phyloP scores from a whole-genome alignment of 2,797 vertebrate species.

The Intellagama lesueurii region DNA sequence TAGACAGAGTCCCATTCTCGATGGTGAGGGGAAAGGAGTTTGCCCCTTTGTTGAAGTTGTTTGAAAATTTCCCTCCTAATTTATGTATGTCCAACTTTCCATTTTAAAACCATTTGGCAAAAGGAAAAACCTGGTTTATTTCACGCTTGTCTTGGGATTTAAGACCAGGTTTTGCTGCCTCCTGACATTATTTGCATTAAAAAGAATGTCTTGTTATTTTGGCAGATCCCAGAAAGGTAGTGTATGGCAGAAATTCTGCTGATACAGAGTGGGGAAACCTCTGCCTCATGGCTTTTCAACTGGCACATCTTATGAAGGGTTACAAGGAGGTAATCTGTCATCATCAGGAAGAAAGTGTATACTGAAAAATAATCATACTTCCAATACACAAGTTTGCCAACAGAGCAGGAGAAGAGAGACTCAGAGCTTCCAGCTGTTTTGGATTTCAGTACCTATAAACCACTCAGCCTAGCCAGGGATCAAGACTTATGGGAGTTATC shows the following conservation, averaged over 20 bases:
- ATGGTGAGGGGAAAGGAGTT: constrained; percentile 7
- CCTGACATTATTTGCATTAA: constrained; percentile 45
- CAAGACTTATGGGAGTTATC: neutral
- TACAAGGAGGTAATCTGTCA: neutral
- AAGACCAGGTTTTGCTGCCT: neutral
- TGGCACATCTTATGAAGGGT: neutral
- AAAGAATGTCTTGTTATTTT: constrained; percentile 40
- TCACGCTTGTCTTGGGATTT: constrained; percentile 44
- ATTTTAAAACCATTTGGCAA: constrained; percentile 45
- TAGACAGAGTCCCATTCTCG: neutral
- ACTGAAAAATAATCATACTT: constrained; percentile 38
- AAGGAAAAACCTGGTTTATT: constrained; percentile 49
- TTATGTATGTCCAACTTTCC: constrained; percentile 35
- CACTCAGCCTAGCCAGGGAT: neutral
- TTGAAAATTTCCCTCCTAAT: constrained; percentile 39
- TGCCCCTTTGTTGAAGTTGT: constrained; percentile 6
- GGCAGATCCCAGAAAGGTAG: neutral
- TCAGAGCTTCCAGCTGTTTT: neutral
- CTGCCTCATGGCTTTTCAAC: neutral
- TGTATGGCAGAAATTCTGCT: neutral
- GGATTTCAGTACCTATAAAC: neutral
- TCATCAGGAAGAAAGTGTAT: neutral
- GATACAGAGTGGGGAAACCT: neutral
- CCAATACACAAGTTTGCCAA: constrained; percentile 33
- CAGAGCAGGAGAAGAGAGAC: neutral